Percentiles rank a stretch among this genome's conserved stretches.
These are phyloP conservation scores for Parnassius apollo DNA, from an alignment of 2,888 invertebrate genomes.

Conservation along the genomic window DNA sequence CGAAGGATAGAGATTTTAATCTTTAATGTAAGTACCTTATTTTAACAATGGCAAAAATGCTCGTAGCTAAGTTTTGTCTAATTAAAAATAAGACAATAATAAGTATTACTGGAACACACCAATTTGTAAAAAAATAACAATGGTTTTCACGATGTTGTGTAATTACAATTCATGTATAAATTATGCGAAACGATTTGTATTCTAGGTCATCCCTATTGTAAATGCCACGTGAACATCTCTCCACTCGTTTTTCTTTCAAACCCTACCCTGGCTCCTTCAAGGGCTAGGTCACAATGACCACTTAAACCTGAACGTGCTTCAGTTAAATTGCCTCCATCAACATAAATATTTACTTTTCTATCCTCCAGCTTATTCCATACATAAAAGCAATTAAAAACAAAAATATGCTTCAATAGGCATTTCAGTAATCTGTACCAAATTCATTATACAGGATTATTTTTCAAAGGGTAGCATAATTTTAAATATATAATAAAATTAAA, in stretches of 20 bases:
- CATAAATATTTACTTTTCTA: conserved; percentile 6
- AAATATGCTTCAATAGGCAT: too few relatives aligned
- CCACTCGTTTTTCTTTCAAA: conserved; percentile 7
- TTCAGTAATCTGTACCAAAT: too few relatives aligned
- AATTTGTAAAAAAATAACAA: conserved; percentile 7
- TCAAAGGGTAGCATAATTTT: too few relatives aligned
- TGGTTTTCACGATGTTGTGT: background rate
- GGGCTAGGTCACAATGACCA: conserved; percentile 21
- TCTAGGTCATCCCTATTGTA: conserved; percentile 18
- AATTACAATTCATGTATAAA: conserved; percentile 9
- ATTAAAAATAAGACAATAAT: conserved; percentile 7
- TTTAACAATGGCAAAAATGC: too few relatives aligned
- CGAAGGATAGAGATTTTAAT: too few relatives aligned
- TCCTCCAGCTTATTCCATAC: background rate
- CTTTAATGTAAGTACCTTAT: too few relatives aligned
- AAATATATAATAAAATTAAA: too few relatives aligned
- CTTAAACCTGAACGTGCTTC: conserved; percentile 16
- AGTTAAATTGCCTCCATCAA: conserved; percentile 17
- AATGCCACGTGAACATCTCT: conserved; percentile 20
- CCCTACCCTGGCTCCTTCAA: conserved; percentile 18
- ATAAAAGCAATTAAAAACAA: too few relatives aligned
- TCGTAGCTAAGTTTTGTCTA: conserved; percentile 1
- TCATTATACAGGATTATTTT: too few relatives aligned
- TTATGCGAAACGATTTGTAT: conserved; percentile 12
- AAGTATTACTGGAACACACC: conserved; percentile 11